These are phyloP conservation scores for Halichoeres trimaculatus DNA, from an alignment of 2,113 vertebrate species.

Conservation along the genomic window DNA sequence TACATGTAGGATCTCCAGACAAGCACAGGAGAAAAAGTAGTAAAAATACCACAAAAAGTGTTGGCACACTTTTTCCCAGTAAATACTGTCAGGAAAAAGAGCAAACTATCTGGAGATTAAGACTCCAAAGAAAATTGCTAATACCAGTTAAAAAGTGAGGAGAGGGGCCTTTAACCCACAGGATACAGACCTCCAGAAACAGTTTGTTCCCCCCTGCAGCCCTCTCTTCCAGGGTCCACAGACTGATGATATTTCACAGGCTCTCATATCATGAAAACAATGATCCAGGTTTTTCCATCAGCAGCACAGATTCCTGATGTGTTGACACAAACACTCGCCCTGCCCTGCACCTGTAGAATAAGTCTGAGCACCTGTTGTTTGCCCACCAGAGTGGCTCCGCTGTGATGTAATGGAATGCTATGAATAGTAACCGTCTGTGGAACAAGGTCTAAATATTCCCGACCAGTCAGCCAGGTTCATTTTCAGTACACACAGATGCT, in stretches of 20 bases:
- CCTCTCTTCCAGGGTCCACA: too few species aligned
- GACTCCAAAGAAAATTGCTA: too few species aligned
- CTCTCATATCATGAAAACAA: neutral
- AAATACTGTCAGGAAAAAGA: too few species aligned
- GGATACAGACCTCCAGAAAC: neutral
- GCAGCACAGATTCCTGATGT: neutral
- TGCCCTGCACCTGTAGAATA: constrained; percentile 37
- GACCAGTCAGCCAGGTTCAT: constrained; percentile 28
- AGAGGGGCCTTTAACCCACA: too few species aligned
- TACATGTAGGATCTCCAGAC: too few species aligned
- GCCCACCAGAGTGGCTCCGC: constrained; percentile 10
- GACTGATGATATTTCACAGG: neutral
- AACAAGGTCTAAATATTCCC: constrained; percentile 58
- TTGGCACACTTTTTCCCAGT: too few species aligned
- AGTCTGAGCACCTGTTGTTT: constrained; percentile 55
- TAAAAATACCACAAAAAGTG: too few species aligned
- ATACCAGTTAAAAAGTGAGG: too few species aligned
- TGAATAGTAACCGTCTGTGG: constrained; percentile 49
- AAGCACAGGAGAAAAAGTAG: too few species aligned
- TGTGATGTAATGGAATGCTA: constrained; percentile 58
- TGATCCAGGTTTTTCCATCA: constrained; percentile 20
- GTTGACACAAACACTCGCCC: constrained; percentile 16
- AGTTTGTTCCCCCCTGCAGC: neutral
- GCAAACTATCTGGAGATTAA: too few species aligned
- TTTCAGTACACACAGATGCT: constrained; percentile 49